A percentile compares a stretch with the other conserved stretches of the same genome.
phyloP scores from a whole-genome alignment of 2,888 invertebrate genomes.

The Lydus trimaculatus region DNA sequence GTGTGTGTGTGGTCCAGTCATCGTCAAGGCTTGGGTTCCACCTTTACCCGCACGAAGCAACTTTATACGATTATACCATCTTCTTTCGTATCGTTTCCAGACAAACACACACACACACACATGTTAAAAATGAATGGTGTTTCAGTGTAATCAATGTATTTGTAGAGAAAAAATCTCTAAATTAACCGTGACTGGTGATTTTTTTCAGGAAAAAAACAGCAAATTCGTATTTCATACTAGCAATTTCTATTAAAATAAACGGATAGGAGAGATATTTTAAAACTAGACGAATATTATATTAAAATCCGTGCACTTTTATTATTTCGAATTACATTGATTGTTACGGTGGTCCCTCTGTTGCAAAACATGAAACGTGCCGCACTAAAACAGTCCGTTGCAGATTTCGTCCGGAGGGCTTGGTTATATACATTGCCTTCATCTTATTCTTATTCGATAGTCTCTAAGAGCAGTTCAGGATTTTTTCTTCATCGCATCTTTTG shows the following conservation, averaged over 20 bases:
- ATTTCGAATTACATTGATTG: not conserved
- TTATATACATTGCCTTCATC: not conserved
- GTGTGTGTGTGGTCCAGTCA: constrained; percentile 5
- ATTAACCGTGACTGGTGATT: not conserved
- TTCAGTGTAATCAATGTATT: not conserved
- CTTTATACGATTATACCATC: not conserved
- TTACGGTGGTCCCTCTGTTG: not conserved
- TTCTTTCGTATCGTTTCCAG: not conserved
- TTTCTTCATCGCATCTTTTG: not conserved
- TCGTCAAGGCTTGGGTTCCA: not conserved
- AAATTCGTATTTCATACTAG: too few relatives aligned
- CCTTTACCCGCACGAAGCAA: not conserved
- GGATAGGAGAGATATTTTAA: too few relatives aligned
- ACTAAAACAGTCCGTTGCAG: not conserved
- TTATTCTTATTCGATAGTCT: not conserved
- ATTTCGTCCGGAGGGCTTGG: not conserved
- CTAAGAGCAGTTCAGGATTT: too few relatives aligned
- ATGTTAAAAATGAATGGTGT: not conserved
- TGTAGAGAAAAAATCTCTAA: not conserved
- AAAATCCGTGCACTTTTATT: not conserved
- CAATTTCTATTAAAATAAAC: too few relatives aligned
- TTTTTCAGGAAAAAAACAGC: too few relatives aligned
- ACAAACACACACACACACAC: not conserved
- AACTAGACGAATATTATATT: too few relatives aligned
- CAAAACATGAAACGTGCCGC: constrained; percentile 2